These are phyloP conservation scores for Brachyhypopomus occidentalis DNA, from an alignment of 2,113 vertebrate genomes.

Conservation along the genomic window DNA sequence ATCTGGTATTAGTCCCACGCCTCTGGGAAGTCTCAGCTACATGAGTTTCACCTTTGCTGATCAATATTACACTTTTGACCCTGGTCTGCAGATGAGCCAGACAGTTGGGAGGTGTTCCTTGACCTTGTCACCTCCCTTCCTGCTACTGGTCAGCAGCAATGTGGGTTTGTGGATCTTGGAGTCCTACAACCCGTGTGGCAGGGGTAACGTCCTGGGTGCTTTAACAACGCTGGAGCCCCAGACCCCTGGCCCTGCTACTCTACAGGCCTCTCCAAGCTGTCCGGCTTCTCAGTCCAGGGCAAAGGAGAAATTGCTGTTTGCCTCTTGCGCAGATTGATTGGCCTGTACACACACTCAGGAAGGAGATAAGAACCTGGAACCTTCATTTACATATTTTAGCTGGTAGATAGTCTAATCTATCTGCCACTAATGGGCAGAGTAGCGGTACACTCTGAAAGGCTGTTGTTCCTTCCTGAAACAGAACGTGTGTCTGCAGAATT, in stretches of 20 bases:
- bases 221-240: background rate
- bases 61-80: constrained; percentile 11
- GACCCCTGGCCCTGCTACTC: background rate
- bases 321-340: background rate
- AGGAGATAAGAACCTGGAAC: background rate
- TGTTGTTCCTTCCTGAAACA: background rate
- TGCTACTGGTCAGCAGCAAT: background rate
- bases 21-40: too few relatives aligned
- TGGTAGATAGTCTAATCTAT: constrained; percentile 9
- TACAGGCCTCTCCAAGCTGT: background rate
- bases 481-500: background rate
- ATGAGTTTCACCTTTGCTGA: background rate
- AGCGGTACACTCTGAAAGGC: background rate
- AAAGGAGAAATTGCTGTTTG: background rate
- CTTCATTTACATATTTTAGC: constrained; percentile 1
- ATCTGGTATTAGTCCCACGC: background rate
- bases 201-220: background rate
- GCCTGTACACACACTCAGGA: background rate
- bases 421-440: background rate
- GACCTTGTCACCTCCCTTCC: background rate
- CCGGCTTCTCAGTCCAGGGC: background rate
- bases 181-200: background rate
- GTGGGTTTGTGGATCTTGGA: background rate
- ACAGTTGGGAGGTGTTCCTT: background rate
- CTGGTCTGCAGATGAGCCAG: background rate